phyloP scores from a whole-genome alignment of 2,888 invertebrate genomes.

The Trichogramma dendrolimi region DNA sequence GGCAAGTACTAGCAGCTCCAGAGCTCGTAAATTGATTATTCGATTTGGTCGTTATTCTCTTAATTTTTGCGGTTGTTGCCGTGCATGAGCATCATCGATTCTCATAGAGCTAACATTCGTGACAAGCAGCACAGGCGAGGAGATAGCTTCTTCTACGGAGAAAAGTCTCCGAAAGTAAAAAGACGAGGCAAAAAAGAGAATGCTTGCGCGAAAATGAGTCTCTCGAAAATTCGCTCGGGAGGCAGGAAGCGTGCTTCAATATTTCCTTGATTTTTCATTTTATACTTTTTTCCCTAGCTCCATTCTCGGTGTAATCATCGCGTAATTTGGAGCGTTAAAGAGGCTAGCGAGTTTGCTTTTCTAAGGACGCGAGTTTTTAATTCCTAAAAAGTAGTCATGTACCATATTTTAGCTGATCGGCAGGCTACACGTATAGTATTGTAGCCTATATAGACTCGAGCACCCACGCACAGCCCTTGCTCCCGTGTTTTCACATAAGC shows the following conservation, averaged over 20 bases:
- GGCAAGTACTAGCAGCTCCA: conserved; percentile 19
- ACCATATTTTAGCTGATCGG: conserved; percentile 34
- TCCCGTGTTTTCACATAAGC: conserved; percentile 30
- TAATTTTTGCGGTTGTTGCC: conserved; percentile 17
- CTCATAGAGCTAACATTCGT: conserved; percentile 7
- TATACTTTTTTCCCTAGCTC: conserved; percentile 5
- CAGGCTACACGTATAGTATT: conserved; percentile 23
- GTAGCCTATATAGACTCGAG: conserved; percentile 3
- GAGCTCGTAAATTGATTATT: conserved; percentile 31
- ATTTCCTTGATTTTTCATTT: conserved; percentile 1
- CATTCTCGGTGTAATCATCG: conserved; percentile 33
- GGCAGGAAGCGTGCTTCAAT: too few relatives aligned
- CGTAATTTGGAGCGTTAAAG: conserved; percentile 46
- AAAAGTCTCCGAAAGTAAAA: conserved; percentile 19
- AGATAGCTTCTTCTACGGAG: conserved; percentile 7
- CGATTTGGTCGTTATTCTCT: conserved; percentile 22
- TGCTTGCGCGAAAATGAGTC: conserved; percentile 9
- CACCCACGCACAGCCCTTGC: conserved; percentile 1
- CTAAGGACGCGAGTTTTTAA: conserved; percentile 34
- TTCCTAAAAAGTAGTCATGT: conserved; percentile 43
- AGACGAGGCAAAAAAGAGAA: conserved; percentile 17
- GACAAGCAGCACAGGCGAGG: background rate
- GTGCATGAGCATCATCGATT: conserved; percentile 18
- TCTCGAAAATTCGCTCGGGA: background rate
- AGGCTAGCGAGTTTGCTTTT: conserved; percentile 27